phyloP scores from a whole-genome alignment of 2,797 vertebrate genomes.

The Girardinus metallicus region DNA sequence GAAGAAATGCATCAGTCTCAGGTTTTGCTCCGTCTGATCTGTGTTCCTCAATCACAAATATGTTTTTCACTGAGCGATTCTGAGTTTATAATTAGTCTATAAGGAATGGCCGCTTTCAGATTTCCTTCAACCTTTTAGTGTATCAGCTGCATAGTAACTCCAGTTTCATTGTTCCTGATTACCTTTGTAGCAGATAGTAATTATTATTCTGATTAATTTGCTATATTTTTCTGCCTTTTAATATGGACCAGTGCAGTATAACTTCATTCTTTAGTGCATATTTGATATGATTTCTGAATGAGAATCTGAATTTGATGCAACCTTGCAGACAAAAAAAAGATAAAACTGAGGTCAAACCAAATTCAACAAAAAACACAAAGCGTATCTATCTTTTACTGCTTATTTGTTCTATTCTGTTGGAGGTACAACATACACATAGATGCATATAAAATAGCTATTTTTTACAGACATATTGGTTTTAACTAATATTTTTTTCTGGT shows the following conservation, averaged over 20 bases:
- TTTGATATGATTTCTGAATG: background rate
- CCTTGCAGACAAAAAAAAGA: background rate
- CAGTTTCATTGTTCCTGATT: background rate
- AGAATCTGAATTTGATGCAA: background rate
- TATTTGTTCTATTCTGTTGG: conserved; percentile 3
- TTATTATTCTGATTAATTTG: background rate
- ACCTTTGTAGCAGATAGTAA: background rate
- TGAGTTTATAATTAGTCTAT: conserved; percentile 18
- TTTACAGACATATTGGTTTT: conserved; percentile 3
- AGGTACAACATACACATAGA: too few species aligned
- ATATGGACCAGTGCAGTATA: background rate
- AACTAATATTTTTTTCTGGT: background rate
- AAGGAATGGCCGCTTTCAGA: background rate
- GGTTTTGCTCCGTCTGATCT: conserved; percentile 37
- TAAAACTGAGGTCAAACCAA: conserved; percentile 19
- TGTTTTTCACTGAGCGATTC: conserved; percentile 26
- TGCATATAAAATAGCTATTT: too few species aligned
- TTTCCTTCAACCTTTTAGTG: background rate
- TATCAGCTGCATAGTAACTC: background rate
- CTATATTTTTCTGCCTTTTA: background rate
- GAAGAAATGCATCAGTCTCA: conserved; percentile 58
- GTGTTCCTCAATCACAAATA: conserved; percentile 48
- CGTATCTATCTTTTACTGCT: background rate
- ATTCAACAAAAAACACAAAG: background rate
- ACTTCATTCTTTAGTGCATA: background rate